Conservation (phyloP, 2,888 invertebrate species). For the Bellardia pandia region DNA sequence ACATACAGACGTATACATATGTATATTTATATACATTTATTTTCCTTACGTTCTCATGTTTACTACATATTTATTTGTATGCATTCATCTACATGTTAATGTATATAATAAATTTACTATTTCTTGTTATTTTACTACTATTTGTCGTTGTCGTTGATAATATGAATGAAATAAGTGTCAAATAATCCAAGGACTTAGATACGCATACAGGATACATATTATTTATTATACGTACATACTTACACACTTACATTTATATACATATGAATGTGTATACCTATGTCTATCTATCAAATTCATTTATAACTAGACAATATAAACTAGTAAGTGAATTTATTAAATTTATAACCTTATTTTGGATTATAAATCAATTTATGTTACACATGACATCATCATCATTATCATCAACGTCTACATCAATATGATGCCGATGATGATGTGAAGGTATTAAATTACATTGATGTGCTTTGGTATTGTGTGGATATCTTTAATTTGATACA, state of each 20-base stretch:
- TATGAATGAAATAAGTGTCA: conserved; percentile 28
- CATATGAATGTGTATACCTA: not conserved
- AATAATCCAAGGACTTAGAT: not conserved
- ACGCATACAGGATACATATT: not conserved
- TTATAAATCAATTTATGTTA: conserved; percentile 26
- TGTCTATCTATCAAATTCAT: not conserved
- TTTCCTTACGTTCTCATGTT: too few relatives aligned
- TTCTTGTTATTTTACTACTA: conserved; percentile 22
- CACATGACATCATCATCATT: not conserved
- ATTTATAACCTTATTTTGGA: conserved; percentile 20
- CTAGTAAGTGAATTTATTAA: conserved; percentile 15
- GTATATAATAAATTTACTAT: not conserved
- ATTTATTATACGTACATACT: not conserved
- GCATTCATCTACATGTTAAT: not conserved
- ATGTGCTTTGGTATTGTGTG: not conserved
- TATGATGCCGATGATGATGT: not conserved
- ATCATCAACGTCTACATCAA: not conserved
- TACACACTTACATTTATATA: not conserved
- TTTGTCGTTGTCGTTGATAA: conserved; percentile 19
- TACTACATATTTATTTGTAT: not conserved
- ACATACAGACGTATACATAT: too few relatives aligned
- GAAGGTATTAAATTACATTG: conserved; percentile 7
- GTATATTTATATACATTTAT: too few relatives aligned
- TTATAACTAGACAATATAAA: not conserved
- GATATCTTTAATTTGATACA: not conserved